These are phyloP conservation scores for Eugnorisma glareosa DNA, from an alignment of 2,888 invertebrate genomes.

Conservation along the genomic window DNA sequence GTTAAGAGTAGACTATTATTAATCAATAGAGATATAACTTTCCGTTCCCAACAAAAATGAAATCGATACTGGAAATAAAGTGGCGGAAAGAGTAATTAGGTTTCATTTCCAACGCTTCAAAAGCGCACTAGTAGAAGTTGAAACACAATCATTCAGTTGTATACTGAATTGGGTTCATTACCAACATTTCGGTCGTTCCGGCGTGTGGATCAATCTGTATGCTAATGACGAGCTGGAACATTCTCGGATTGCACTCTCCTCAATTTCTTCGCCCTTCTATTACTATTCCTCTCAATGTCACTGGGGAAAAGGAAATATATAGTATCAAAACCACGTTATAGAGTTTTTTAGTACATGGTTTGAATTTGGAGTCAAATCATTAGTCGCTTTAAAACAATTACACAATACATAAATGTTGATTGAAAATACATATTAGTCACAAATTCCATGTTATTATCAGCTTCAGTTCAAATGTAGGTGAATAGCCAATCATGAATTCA, in stretches of 20 bases:
- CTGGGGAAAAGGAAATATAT: slow-evolving; percentile 51
- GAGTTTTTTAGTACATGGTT: slow-evolving; percentile 5
- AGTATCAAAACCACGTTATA: slow-evolving; percentile 18
- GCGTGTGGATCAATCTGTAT: slow-evolving; percentile 84
- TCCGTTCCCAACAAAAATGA: background rate
- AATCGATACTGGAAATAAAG: background rate
- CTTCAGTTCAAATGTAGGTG: slow-evolving; percentile 15
- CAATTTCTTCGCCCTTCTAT: slow-evolving; percentile 69
- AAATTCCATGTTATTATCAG: slow-evolving; percentile 4
- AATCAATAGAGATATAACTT: background rate
- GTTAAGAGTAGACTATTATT: slow-evolving; percentile 19
- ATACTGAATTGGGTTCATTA: slow-evolving; percentile 77
- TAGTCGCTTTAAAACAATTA: background rate
- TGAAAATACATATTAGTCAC: background rate
- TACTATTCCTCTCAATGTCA: slow-evolving; percentile 69
- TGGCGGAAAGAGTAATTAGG: slow-evolving; percentile 25
- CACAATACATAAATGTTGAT: background rate
- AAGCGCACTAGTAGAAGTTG: slow-evolving; percentile 37
- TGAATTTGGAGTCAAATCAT: background rate
- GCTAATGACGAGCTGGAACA: slow-evolving; percentile 79
- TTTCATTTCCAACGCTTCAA: slow-evolving; percentile 45
- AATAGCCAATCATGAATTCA: slow-evolving; percentile 19
- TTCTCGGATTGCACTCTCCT: slow-evolving; percentile 70
- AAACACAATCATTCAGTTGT: slow-evolving; percentile 68
- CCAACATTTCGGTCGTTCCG: slow-evolving; percentile 76